Conservation (phyloP, 2,797 vertebrate species). For the Phylloscopus collybita region DNA sequence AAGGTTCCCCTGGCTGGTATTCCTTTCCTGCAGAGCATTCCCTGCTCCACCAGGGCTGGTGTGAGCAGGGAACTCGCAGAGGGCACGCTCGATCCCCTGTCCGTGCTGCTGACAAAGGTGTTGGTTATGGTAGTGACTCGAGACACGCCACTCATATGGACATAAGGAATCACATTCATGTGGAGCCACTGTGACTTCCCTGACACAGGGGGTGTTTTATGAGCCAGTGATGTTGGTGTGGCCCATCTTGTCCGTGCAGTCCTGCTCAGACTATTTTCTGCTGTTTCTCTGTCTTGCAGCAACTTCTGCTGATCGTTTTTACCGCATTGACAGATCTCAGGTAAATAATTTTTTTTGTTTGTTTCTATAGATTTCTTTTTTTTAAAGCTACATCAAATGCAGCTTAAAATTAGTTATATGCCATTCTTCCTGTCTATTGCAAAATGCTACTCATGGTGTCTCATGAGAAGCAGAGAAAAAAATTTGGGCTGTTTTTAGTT, state of each 20-base stretch:
- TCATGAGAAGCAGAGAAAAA: background rate
- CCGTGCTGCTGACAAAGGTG: accelerated
- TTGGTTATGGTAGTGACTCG: accelerated
- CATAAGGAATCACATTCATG: background rate
- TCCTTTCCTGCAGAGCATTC: accelerated
- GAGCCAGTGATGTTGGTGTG: background rate
- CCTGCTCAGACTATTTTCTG: background rate
- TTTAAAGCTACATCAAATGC: background rate
- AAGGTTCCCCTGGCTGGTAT: background rate
- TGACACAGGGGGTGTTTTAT: background rate
- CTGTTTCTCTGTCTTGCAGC: conserved; percentile 77
- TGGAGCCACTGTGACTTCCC: background rate
- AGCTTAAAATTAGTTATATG: background rate
- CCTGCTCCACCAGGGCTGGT: background rate
- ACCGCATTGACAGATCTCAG: conserved; percentile 98
- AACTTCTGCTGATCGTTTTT: conserved; percentile 96
- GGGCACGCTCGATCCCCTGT: accelerated
- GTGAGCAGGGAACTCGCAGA: accelerated
- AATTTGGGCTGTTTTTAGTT: background rate
- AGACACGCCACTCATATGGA: background rate
- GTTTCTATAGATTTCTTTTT: background rate
- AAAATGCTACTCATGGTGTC: background rate
- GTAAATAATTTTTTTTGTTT: conserved; percentile 67
- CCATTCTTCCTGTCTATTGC: background rate
- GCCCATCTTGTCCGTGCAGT: background rate